Conservation (phyloP, 2,888 invertebrate species). For the Dolichomitus sp. region DNA sequence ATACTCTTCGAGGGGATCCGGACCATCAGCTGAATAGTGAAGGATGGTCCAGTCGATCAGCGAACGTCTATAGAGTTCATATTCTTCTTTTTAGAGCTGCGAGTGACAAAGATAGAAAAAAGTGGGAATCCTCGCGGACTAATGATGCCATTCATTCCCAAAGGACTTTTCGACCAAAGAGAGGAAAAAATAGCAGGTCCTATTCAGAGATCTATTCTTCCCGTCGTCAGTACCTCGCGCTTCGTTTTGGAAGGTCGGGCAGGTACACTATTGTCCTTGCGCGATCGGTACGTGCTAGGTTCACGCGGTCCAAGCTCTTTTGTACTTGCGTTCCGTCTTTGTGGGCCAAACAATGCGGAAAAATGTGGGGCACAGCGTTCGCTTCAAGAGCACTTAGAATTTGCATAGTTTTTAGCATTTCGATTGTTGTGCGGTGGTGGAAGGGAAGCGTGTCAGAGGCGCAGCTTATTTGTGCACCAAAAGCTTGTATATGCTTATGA, state of each 20-base stretch:
- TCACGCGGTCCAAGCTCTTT: conserved; percentile 10
- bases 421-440: conserved; percentile 33
- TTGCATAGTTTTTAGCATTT: conserved; percentile 78
- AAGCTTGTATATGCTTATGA: conserved; percentile 9
- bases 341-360: conserved; percentile 75
- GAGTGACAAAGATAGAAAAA: conserved; percentile 18
- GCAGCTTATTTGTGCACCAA: conserved; percentile 36
- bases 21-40: conserved; percentile 40
- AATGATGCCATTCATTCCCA: conserved; percentile 81
- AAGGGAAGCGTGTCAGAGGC: conserved; percentile 49
- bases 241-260: conserved; percentile 56
- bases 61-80: conserved; percentile 28
- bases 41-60: conserved; percentile 55
- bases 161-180: conserved; percentile 71
- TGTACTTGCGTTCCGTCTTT: conserved; percentile 72
- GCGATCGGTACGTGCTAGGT: conserved; percentile 12
- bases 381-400: conserved; percentile 68
- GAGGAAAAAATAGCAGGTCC: conserved; percentile 77
- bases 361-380: conserved; percentile 71
- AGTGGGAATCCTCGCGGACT: conserved; percentile 63
- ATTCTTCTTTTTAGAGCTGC: conserved; percentile 9
- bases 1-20: conserved; percentile 26
- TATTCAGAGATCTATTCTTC: conserved; percentile 71
- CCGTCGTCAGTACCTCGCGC: conserved; percentile 27
- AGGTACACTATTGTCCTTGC: conserved; percentile 66